phyloP scores from a whole-genome alignment of 2,888 invertebrate genomes.

The Acronicta alni region DNA sequence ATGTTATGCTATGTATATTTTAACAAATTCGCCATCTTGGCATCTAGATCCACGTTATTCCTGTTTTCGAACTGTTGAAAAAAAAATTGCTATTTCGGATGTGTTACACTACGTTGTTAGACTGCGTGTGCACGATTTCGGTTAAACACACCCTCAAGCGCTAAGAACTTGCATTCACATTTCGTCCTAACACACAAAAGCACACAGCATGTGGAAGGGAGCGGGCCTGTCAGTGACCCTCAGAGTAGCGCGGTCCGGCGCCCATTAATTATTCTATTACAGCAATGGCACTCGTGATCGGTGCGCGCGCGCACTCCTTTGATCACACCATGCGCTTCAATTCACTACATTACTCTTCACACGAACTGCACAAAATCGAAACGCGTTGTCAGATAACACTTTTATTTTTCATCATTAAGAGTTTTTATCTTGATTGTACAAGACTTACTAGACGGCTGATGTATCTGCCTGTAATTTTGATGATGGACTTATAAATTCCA shows the following conservation, averaged over 20 bases:
- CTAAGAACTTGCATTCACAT: slow-evolving; percentile 31
- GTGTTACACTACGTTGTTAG: not conserved
- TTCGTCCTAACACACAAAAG: slow-evolving; percentile 37
- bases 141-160: slow-evolving; percentile 48
- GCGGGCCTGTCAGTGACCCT: slow-evolving; percentile 81
- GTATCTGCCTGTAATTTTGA: slow-evolving; percentile 55
- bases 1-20: no score
- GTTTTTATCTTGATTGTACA: slow-evolving; percentile 57
- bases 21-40: no score
- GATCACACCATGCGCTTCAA: slow-evolving; percentile 72
- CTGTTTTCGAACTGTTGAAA: not conserved
- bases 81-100: no score
- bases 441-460: slow-evolving; percentile 50
- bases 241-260: slow-evolving; percentile 64
- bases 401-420: slow-evolving; percentile 51
- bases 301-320: slow-evolving; percentile 76
- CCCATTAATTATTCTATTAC: slow-evolving; percentile 87
- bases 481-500: slow-evolving; percentile 65
- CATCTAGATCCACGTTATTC: not conserved
- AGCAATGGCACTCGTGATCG: slow-evolving; percentile 78
- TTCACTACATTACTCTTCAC: slow-evolving; percentile 65
- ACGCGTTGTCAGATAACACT: slow-evolving; percentile 40
- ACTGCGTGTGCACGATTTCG: slow-evolving; percentile 42
- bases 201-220: slow-evolving; percentile 38
- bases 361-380: slow-evolving; percentile 59